Evolutionary conservation across 2,797 vertebrate species (phyloP), one percentile per base, ranked within the genome.

Genomic region (Muscicapa comitata): DNA sequence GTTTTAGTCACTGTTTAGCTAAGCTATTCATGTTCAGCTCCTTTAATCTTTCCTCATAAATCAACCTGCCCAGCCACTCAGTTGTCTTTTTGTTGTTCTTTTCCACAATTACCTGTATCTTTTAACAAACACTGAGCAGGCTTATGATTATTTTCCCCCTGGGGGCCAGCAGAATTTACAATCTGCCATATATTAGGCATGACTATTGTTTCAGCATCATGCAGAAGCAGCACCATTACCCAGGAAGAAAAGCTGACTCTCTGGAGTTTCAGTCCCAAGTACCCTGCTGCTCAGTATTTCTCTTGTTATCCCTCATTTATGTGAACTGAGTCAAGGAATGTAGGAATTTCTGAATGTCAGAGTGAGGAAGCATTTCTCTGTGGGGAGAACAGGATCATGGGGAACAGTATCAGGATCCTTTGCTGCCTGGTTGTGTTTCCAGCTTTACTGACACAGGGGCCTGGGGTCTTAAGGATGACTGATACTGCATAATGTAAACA

Each of bases 11-110:
- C 83, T 93, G 59, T 95, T 95, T 94, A 93, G 91, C 80, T 68
- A 93, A 93, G 67, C 66, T 94, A 92, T 95, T 89, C 77, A 89
- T 79, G 84, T 72, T 97, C 96, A 78, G 35, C 50, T 96, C 88
- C 97, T 97, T 96, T 95, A 93, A 97, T 96, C 95, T 97, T 95
- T 93, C 68, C 71, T 95, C 95, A 92, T 96, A 97, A 97, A 97
- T 97, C 94, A 97, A 87, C 72, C 62, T 96, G 70, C 83, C 86
- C 37, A 89, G 82, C 35, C 8, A 11, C 66, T 94, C 95, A 94
- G 29, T 96, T 95, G 93, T 97, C 95, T 90, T 94, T 96, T 85
- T 93, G 82, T 94, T 92, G 71, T 53, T 82, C 42, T 94, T 95
- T 95, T 80, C 79, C 86, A 83, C 84, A 82, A 85, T 93, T 93